A percentile compares a stretch with the other conserved stretches of the same genome.
Evolutionary conservation across 2,888 invertebrate genomes (phyloP).

Genomic region (Sicus ferrugineus): DNA sequence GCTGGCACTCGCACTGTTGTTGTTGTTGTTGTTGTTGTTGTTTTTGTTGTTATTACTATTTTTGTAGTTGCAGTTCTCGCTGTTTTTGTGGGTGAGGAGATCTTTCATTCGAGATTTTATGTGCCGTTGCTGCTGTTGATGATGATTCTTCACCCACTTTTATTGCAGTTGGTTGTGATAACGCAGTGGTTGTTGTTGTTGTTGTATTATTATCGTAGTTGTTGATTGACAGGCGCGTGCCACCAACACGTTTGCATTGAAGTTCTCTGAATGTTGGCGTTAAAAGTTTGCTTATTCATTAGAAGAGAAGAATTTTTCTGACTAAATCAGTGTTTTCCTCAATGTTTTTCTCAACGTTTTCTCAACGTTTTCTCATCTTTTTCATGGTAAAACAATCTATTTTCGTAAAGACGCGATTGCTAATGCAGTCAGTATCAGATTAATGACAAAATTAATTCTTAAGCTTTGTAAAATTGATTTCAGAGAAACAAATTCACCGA

Average conservation of each 20-base stretch:
- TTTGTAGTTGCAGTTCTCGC: background rate
- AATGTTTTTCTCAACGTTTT: no score
- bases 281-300: slow-evolving; percentile 3
- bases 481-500: no score
- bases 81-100: slow-evolving; percentile 21
- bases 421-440: no score
- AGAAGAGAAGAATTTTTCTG: no score
- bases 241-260: slow-evolving; percentile 22
- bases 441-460: no score
- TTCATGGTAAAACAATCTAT: no score
- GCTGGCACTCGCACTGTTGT: slow-evolving; percentile 18
- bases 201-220: background rate
- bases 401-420: no score
- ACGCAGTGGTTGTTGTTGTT: slow-evolving; percentile 14
- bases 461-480: no score
- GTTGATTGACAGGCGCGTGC: slow-evolving; percentile 31
- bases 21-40: slow-evolving; percentile 9
- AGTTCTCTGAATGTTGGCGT: slow-evolving; percentile 24
- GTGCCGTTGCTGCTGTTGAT: slow-evolving; percentile 7
- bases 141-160: background rate
- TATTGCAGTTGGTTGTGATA: no score
- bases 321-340: no score
- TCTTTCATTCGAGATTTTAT: slow-evolving; percentile 3
- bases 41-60: slow-evolving; percentile 8
- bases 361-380: no score